Evolutionary conservation across 53 echinoderm and acorn worm species (phyloP), one percentile per base, ranked within the genome.

Genomic region (Crossaster papposus): DNA sequence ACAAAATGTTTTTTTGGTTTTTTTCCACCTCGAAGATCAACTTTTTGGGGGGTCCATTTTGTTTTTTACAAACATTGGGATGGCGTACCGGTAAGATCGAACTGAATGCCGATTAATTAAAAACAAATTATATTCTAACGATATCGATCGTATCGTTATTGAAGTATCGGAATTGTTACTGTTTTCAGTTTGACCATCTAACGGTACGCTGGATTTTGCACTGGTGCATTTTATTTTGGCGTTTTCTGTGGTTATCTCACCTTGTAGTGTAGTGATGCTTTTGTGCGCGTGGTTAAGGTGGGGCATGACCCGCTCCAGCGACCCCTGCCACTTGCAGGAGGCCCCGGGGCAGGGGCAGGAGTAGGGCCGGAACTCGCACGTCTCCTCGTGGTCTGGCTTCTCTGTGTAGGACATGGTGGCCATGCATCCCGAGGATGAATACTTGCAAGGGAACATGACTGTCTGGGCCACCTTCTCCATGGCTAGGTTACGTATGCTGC

Each of bases 391-490:
- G 71, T 98, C 96, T 11, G 94, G 94, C 78, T 98, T 98, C 86
- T 98, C 98, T 51, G 96, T 98, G 93, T 98, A 96, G 3, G 96
- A 93, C 95, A 98, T 94, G 74, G 96, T 96, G 34, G 90, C 94
- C 83, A 91, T 83, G 78, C 97, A 97, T 33, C 96, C 98, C 13
- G 94, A 93, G 29, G 96, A 93, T 0, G 95, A 93, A 75, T 98
- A 98, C 86, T 96, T 96, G 79, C 98, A 98, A 0, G 98, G 98
- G 89, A 98, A 98, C 98, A 98, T 98, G 62, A 98, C 96, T 15
- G 98, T 98, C 93, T 98, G 98, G 31, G 98, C 98, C 38, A 96
- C 96, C 63, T 98, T 98, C 91, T 96, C 96, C 98, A 98, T 98
- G 6, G 98, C 98, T 84, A 98, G 91, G 82, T 97, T 98, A 10